A percentile compares a stretch with the other conserved stretches of the same genome.
phyloP scores from a whole-genome alignment of 2,113 vertebrate species.

The Chauna torquata region DNA sequence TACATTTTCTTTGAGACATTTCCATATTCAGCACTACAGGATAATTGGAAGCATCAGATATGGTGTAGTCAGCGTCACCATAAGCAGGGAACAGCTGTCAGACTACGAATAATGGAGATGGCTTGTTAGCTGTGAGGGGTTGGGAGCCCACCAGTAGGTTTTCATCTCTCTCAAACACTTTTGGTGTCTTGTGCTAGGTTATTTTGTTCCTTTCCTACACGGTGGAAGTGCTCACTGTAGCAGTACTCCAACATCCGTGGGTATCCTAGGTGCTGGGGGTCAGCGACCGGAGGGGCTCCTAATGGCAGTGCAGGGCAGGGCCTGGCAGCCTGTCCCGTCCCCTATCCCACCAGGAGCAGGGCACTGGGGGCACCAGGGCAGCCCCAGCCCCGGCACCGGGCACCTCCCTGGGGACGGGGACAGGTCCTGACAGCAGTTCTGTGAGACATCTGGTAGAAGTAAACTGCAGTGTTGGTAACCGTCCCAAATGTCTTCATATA shows the following conservation, averaged over 20 bases:
- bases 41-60: not conserved
- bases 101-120: not conserved
- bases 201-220: not conserved
- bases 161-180: not conserved
- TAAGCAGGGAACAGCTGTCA: not conserved
- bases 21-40: not conserved
- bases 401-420: fast-evolving
- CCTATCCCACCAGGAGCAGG: not conserved
- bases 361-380: not conserved
- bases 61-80: fast-evolving
- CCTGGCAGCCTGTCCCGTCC: not conserved
- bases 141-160: not conserved
- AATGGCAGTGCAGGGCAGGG: too few relatives aligned
- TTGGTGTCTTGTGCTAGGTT: not conserved
- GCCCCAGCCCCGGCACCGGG: not conserved
- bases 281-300: fast-evolving
- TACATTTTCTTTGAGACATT: not conserved
- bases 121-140: not conserved
- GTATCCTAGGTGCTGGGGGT: not conserved
- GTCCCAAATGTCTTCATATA: not conserved
- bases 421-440: not conserved
- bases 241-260: not conserved
- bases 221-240: not conserved
- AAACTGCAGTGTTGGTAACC: not conserved
- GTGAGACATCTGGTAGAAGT: not conserved